Conservation (phyloP, 2,113 vertebrate species). For the Cichladusa arquata region DNA sequence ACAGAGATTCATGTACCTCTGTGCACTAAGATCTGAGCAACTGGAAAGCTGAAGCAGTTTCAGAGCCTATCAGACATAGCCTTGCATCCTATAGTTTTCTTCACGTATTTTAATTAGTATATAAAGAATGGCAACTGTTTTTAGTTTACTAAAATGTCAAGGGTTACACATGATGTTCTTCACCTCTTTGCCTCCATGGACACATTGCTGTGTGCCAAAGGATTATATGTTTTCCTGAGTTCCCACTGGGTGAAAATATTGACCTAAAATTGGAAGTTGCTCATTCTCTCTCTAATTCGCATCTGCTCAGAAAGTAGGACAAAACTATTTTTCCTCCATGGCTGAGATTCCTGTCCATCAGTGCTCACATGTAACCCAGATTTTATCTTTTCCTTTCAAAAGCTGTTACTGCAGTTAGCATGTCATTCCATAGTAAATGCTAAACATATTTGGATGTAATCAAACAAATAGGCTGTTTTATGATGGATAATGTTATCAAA, state of each 20-base stretch:
- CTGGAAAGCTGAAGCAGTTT: background rate
- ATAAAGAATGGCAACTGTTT: background rate
- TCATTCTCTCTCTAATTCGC: conserved; percentile 33
- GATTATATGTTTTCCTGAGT: background rate
- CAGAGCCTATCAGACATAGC: background rate
- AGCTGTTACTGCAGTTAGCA: conserved; percentile 23
- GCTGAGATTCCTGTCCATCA: conserved; percentile 62
- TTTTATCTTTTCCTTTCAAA: conserved; percentile 57
- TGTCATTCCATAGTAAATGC: background rate
- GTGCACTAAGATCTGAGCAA: background rate
- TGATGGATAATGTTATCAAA: background rate
- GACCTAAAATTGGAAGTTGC: conserved; percentile 46
- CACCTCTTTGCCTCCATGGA: background rate
- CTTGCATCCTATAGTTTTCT: background rate
- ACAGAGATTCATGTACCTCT: background rate
- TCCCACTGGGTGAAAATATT: conserved; percentile 48
- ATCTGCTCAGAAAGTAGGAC: conserved; percentile 60
- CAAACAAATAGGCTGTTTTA: background rate
- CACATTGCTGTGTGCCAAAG: background rate
- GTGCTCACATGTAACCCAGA: conserved; percentile 56
- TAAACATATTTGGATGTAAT: conserved; percentile 25
- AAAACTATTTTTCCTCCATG: conserved; percentile 60
- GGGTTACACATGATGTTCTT: background rate
- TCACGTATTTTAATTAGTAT: background rate
- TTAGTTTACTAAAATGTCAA: background rate